phyloP scores from a whole-genome alignment of 2,888 invertebrate species.

The Agrilus biguttatus region DNA sequence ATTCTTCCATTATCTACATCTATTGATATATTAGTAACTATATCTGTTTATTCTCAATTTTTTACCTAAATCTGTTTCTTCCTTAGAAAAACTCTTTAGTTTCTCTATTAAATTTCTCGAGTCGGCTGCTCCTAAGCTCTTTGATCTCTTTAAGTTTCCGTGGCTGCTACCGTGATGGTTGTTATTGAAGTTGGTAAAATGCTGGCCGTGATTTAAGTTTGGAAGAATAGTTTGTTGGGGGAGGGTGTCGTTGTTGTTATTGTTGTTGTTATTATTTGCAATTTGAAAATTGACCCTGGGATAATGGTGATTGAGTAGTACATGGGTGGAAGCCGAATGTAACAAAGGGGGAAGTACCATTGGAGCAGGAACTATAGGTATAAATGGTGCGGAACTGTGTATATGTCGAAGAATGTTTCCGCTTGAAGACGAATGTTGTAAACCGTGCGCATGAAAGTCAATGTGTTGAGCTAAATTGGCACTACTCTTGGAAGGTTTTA shows the following conservation, averaged over 20 bases:
- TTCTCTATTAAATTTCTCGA: conserved; percentile 52
- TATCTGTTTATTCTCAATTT: too few relatives aligned
- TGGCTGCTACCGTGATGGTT: conserved; percentile 9
- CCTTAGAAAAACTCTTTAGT: conserved; percentile 47
- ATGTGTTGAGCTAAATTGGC: conserved; percentile 21
- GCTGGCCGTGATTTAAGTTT: conserved; percentile 17
- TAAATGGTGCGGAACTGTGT: conserved; percentile 14
- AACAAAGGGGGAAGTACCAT: conserved; percentile 32
- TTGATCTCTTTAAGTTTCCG: conserved; percentile 59
- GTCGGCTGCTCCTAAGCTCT: conserved; percentile 67
- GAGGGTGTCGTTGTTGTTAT: conserved; percentile 37
- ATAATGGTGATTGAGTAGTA: conserved; percentile 45
- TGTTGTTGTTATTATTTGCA: conserved; percentile 28
- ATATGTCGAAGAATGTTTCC: conserved; percentile 55
- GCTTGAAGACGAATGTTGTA: conserved; percentile 36
- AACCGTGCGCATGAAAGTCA: conserved; percentile 20
- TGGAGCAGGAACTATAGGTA: conserved; percentile 20
- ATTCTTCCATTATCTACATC: too few relatives aligned
- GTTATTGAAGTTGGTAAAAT: conserved; percentile 6
- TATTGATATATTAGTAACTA: too few relatives aligned
- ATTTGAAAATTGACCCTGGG: conserved; percentile 44
- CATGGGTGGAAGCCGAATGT: conserved; percentile 43
- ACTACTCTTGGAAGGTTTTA: conserved; percentile 29
- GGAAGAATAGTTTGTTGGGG: conserved; percentile 25
- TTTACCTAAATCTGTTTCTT: conserved; percentile 55